Conservation (phyloP, 2,113 vertebrate genomes). For the Odocoileus hemionus region DNA sequence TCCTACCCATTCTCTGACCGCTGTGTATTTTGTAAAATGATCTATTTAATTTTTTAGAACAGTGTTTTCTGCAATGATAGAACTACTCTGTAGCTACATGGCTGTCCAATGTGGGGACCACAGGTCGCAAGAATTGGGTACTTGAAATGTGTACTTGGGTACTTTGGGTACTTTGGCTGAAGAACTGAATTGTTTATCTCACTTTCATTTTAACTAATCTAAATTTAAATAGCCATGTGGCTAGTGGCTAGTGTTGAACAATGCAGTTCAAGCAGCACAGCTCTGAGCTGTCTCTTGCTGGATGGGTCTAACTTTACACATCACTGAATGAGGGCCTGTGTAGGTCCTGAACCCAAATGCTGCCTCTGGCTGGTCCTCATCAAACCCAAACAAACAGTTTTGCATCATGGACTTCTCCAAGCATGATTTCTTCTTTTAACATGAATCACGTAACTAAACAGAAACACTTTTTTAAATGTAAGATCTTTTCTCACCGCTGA, state of each 20-base stretch:
- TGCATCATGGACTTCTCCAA: background rate
- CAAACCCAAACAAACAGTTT: background rate
- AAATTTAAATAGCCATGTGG: background rate
- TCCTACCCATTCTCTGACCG: background rate
- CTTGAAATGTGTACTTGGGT: background rate
- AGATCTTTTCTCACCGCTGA: background rate
- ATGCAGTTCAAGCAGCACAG: background rate
- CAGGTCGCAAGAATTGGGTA: background rate
- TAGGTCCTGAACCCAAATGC: background rate
- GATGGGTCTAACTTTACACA: background rate
- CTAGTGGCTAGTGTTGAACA: background rate
- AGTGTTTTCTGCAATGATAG: background rate
- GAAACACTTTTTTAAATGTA: background rate
- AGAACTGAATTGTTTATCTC: background rate
- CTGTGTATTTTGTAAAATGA: background rate
- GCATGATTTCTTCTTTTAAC: background rate
- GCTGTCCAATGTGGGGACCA: accelerated
- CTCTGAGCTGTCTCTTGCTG: background rate
- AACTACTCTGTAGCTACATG: background rate
- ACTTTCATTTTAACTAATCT: background rate
- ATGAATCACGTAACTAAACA: background rate
- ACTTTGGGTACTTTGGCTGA: background rate
- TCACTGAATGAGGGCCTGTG: background rate
- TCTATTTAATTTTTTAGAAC: background rate
- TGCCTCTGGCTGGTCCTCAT: background rate